These are phyloP conservation scores for Xiphydria camelus DNA, from an alignment of 2,888 invertebrate genomes.

Conservation along the genomic window DNA sequence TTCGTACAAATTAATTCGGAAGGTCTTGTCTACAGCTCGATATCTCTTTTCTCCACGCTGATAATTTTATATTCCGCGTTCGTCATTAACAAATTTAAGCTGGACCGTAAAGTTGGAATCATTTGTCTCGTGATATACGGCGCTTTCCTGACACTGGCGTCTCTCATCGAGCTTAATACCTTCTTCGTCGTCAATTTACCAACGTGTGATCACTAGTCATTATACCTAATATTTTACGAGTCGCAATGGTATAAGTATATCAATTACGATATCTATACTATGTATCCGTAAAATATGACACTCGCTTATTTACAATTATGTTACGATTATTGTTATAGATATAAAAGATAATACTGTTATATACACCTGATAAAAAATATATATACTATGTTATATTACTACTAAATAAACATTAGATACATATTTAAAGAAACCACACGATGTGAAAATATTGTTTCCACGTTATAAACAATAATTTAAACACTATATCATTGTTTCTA, in stretches of 20 bases:
- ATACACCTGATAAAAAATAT: no score
- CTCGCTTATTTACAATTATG: slow-evolving; percentile 9
- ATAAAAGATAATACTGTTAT: no score
- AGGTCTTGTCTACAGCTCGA: slow-evolving; percentile 75
- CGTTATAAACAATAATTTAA: no score
- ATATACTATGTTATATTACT: no score
- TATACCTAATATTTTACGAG: no score
- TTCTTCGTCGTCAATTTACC: slow-evolving; percentile 78
- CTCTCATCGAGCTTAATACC: slow-evolving; percentile 89
- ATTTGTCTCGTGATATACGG: slow-evolving; percentile 70
- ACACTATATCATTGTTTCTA: no score
- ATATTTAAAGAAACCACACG: no score
- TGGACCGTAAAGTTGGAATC: slow-evolving; percentile 73
- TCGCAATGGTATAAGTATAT: no score
- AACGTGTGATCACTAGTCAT: slow-evolving; percentile 63
- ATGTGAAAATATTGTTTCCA: no score
- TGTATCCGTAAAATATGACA: not conserved
- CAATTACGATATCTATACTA: not conserved
- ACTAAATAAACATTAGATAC: no score
- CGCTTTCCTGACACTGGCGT: slow-evolving; percentile 72
- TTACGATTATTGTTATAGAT: no score
- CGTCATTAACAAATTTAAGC: slow-evolving; percentile 67
- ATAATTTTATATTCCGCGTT: slow-evolving; percentile 70
- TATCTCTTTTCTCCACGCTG: slow-evolving; percentile 74
- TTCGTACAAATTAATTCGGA: slow-evolving; percentile 75